phyloP scores from a whole-genome alignment of 1,140 invertebrate genomes.

The Anoplolepis gracilipes region DNA sequence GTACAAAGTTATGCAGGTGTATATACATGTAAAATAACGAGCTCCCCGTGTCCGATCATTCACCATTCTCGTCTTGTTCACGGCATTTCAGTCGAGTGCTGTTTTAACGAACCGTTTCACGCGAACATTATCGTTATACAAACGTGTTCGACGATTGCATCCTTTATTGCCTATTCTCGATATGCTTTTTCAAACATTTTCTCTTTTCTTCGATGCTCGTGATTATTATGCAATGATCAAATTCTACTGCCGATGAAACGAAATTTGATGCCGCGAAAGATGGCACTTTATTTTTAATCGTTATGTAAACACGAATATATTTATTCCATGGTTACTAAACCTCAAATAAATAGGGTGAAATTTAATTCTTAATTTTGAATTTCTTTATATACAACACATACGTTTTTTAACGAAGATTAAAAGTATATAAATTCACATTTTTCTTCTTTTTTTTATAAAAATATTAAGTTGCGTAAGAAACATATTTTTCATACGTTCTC shows the following conservation, averaged over 20 bases:
- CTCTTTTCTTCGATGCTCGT: not conserved
- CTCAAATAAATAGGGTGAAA: not conserved
- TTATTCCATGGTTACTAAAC: not conserved
- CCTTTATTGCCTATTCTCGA: not conserved
- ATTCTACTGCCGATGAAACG: not conserved
- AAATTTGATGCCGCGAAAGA: not conserved
- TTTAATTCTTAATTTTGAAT: not conserved
- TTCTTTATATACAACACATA: not conserved
- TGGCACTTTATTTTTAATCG: not conserved
- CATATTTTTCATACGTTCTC: not conserved
- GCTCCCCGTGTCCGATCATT: slow-evolving; percentile 6
- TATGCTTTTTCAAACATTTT: not conserved
- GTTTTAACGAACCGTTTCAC: slow-evolving; percentile 44
- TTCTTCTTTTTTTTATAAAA: not conserved
- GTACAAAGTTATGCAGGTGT: not conserved
- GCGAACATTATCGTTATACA: slow-evolving; percentile 40
- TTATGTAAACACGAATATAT: not conserved
- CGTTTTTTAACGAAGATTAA: not conserved
- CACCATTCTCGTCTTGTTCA: slow-evolving; percentile 30
- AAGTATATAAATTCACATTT: not conserved
- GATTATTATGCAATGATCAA: not conserved
- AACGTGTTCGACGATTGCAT: slow-evolving; percentile 27
- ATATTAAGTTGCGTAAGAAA: not conserved
- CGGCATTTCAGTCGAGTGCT: slow-evolving; percentile 25
- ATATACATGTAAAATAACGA: slow-evolving; percentile 23